These are phyloP conservation scores for Odocoileus virginianus DNA, from an alignment of 2,113 vertebrate species.

Conservation along the genomic window DNA sequence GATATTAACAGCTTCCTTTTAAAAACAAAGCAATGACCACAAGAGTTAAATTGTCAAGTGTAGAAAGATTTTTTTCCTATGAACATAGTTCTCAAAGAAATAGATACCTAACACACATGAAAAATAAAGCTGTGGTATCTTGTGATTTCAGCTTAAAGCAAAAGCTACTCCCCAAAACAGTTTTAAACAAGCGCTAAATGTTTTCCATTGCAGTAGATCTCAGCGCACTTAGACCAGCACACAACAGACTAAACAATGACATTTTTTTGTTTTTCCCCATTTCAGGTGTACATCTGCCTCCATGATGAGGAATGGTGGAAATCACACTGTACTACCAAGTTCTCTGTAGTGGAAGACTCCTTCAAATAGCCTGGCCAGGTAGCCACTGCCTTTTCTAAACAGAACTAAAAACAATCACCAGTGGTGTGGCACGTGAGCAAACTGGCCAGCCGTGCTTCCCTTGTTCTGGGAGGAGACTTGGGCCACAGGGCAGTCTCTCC, in stretches of 20 bases:
- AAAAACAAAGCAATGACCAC: neutral
- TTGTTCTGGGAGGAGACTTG: neutral
- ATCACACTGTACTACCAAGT: rapidly evolving
- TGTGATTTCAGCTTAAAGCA: neutral
- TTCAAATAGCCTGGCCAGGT: rapidly evolving
- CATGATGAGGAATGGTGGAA: rapidly evolving
- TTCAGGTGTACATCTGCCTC: neutral
- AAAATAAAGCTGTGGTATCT: neutral
- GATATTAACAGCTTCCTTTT: slow-evolving; percentile 40
- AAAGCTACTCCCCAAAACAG: neutral
- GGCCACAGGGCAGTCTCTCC: neutral
- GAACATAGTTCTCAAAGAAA: neutral
- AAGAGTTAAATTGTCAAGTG: neutral
- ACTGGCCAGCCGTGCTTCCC: neutral
- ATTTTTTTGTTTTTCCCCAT: neutral
- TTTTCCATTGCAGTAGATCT: neutral
- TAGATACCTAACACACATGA: neutral
- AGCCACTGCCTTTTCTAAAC: neutral
- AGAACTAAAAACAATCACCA: neutral
- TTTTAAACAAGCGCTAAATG: neutral
- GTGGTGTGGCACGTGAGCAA: rapidly evolving
- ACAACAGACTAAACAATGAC: neutral
- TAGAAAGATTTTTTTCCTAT: neutral
- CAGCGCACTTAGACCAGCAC: neutral
- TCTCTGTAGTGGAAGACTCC: rapidly evolving